A percentile compares a stretch with the other conserved stretches of the same genome.
Conservation (phyloP, 2,888 invertebrate species). For the Apoda limacodes region DNA sequence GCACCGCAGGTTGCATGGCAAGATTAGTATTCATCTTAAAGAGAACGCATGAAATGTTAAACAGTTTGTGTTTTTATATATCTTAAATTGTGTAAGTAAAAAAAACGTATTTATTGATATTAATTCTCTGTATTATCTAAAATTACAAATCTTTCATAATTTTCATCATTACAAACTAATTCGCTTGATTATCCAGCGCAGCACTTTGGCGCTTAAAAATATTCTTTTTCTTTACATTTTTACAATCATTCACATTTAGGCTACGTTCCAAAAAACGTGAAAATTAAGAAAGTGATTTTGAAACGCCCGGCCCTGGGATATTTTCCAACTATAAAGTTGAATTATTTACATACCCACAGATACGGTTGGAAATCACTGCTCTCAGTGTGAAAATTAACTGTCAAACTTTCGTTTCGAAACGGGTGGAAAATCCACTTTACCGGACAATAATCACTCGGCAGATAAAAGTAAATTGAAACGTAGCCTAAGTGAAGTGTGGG, state of each 20-base stretch:
- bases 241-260: constrained; percentile 41
- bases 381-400: too few relatives aligned
- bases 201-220: constrained; percentile 52
- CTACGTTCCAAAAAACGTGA: constrained; percentile 10
- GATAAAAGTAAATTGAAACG: constrained; percentile 6
- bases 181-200: constrained; percentile 52
- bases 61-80: too few relatives aligned
- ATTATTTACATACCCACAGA: neutral
- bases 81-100: too few relatives aligned
- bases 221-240: constrained; percentile 64
- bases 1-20: too few relatives aligned
- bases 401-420: too few relatives aligned
- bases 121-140: constrained; percentile 59
- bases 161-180: constrained; percentile 53
- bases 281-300: too few relatives aligned
- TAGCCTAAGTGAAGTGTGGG: constrained; percentile 5
- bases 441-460: too few relatives aligned
- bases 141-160: constrained; percentile 65
- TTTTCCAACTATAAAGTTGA: constrained; percentile 8
- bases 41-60: too few relatives aligned
- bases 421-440: too few relatives aligned
- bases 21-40: too few relatives aligned
- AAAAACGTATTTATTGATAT: constrained; percentile 36
- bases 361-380: too few relatives aligned
- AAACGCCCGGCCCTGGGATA: constrained; percentile 8